These are phyloP conservation scores for Rutilus rutilus DNA, from an alignment of 2,113 vertebrate species.

Conservation along the genomic window DNA sequence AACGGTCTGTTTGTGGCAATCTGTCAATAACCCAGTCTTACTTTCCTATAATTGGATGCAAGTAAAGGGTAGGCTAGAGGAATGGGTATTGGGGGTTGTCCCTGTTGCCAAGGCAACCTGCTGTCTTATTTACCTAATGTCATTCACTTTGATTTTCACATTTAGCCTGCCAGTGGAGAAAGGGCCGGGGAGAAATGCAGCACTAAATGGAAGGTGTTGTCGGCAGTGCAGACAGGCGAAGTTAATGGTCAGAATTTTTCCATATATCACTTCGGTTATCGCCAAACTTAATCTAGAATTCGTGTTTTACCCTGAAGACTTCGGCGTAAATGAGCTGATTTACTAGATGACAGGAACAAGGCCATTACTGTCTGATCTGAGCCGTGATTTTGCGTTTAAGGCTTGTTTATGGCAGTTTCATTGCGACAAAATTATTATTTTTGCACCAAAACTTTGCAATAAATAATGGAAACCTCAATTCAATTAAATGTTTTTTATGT, in stretches of 20 bases:
- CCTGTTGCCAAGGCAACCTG: conserved; percentile 79
- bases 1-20: conserved; percentile 73
- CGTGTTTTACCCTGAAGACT: conserved; percentile 9
- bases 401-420: neutral
- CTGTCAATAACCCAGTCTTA: conserved; percentile 81
- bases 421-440: neutral
- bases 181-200: conserved; percentile 48
- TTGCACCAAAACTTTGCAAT: neutral
- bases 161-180: conserved; percentile 69
- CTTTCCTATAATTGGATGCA: conserved; percentile 78
- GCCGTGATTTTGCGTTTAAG: conserved; percentile 64
- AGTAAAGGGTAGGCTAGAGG: conserved; percentile 79
- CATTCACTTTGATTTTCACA: conserved; percentile 83
- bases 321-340: conserved; percentile 28
- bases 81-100: conserved; percentile 68
- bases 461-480: neutral
- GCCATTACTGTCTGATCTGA: conserved; percentile 32
- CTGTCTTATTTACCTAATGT: conserved; percentile 81
- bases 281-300: conserved; percentile 5
- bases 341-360: conserved; percentile 12
- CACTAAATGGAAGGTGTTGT: conserved; percentile 57
- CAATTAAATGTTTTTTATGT: neutral
- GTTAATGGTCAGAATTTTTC: conserved; percentile 30
- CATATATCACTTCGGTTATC: conserved; percentile 1
- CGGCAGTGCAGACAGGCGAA: conserved; percentile 25